phyloP scores from a whole-genome alignment of 2,797 vertebrate species.

The Melanotaenia trifasciata region DNA sequence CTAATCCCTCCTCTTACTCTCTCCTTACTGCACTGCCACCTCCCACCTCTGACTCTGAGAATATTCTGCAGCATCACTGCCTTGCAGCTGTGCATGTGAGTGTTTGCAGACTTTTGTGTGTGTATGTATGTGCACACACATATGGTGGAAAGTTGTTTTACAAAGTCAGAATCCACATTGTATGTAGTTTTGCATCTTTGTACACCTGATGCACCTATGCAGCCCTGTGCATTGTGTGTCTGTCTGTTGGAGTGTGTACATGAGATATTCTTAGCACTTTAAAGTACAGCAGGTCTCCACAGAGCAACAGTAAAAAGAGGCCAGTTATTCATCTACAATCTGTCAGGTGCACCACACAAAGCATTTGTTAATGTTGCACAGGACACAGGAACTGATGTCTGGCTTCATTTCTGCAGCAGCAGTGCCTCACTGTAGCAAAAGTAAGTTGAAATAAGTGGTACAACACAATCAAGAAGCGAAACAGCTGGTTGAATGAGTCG shows the following conservation, averaged over 20 bases:
- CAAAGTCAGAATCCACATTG: neutral
- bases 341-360: conserved; percentile 12
- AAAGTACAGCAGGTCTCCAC: conserved; percentile 19
- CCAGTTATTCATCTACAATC: conserved; percentile 35
- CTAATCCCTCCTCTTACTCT: conserved; percentile 24
- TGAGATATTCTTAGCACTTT: conserved; percentile 16
- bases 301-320: conserved; percentile 38
- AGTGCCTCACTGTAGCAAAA: conserved; percentile 16
- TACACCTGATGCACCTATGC: conserved; percentile 4
- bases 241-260: conserved; percentile 12
- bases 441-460: conserved; percentile 6
- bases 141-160: neutral
- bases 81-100: conserved; percentile 19
- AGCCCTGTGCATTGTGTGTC: neutral
- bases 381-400: conserved; percentile 17
- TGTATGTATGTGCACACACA: neutral
- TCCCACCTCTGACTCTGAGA: conserved; percentile 53
- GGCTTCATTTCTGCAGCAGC: conserved; percentile 21
- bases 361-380: conserved; percentile 34
- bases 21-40: conserved; percentile 42
- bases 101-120: neutral
- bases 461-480: neutral
- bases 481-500: neutral
- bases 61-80: conserved; percentile 64
- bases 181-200: neutral